Base-by-base conservation (phyloP, 2,888 invertebrate genomes). In the Mythimna pallens region DNA sequence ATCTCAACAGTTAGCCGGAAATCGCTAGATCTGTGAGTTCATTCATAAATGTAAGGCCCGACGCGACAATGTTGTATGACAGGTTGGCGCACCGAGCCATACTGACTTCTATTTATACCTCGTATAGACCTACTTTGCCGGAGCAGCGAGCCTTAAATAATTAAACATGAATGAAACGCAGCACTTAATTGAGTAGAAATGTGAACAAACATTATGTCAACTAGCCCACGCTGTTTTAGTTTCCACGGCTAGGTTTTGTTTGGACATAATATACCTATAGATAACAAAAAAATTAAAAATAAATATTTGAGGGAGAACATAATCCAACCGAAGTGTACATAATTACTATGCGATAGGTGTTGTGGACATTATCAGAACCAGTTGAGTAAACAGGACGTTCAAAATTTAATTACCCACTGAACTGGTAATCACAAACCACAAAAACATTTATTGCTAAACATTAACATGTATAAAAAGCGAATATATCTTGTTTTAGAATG, bases 1-100 rank as follows among this genome's bases (percentile, higher is more conserved):
- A 96, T 96, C 96, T 95, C 94, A 93, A 96, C 96, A 94, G 96
- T 93, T 95, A 95, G 94, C 95, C 96, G 96, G 96, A 96, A 96
- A 95, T 93, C 93, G 91, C 93, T 92, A 94, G 95, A 95, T 96
- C 96, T 95, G 95, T 94, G 93, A 93, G 94, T 96, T 95, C 96
- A 96, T 96, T 96, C 96, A 96, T 96, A 95, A 96, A 96, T 93
- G 95, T 93, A 91, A 89, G 89, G 86, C 92, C 89, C 89, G 88
- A 80, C 86, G 91, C 92, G 94, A 95, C 94, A 95, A 94, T 93
- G 95, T 94, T 89, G 92, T 92, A 95, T 92, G 92, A 93, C 93
- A 91, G 90, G 91, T 91, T 92, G 90, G 89, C 87, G 90, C 85
- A 86, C 80, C 81, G 81, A 85, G 86, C 90, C 76, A 93, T 86